phyloP scores from a whole-genome alignment of 2,113 vertebrate species.

The Tragelaphus scriptus region DNA sequence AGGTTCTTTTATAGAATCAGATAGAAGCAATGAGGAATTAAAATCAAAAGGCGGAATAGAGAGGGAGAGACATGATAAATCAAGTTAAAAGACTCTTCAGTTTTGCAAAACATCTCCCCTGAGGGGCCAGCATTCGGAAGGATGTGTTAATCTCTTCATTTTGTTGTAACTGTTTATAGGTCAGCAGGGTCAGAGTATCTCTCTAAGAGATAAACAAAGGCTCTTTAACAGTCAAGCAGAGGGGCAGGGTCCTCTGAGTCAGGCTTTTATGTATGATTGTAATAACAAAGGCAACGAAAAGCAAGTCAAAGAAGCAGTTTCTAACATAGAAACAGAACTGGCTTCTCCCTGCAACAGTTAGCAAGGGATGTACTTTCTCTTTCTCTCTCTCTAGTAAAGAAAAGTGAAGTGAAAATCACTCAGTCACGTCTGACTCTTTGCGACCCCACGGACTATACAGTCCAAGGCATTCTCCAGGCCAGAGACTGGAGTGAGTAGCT shows the following conservation, averaged over 20 bases:
- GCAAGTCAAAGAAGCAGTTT: background rate
- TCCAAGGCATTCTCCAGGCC: background rate
- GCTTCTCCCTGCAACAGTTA: background rate
- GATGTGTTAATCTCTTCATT: background rate
- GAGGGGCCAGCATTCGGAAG: background rate
- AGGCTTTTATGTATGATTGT: background rate
- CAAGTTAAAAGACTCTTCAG: background rate
- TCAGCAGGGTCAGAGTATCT: background rate
- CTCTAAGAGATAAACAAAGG: background rate
- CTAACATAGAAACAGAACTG: background rate
- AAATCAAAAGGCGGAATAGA: background rate
- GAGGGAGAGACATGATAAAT: background rate
- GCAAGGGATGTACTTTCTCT: too few relatives aligned
- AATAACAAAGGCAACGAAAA: background rate
- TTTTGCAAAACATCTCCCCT: background rate
- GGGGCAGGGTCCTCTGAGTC: background rate
- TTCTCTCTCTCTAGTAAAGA: background rate
- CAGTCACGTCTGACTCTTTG: background rate
- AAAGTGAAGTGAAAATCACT: background rate
- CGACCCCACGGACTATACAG: background rate
- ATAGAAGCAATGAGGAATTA: background rate
- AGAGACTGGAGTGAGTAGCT: background rate
- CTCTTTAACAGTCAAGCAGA: background rate
- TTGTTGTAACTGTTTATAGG: background rate
- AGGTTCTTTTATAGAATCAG: background rate